Conservation (phyloP, 2,113 vertebrate species). For the Chionodraco myersi region DNA sequence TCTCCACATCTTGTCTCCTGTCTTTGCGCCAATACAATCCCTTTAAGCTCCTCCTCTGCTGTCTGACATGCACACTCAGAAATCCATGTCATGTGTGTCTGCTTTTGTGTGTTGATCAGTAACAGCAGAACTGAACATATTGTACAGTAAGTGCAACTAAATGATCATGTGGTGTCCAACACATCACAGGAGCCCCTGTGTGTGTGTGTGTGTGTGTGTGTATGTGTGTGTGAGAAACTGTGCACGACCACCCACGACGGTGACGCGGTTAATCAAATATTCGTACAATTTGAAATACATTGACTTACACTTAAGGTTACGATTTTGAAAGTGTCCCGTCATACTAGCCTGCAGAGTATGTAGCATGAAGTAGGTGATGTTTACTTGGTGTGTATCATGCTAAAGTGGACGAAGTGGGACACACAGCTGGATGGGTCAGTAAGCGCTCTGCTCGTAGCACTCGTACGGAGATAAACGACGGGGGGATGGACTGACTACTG, state of each 20-base stretch:
- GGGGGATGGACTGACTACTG: constrained; percentile 61
- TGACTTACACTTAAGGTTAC: constrained; percentile 45
- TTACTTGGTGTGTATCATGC: constrained; percentile 30
- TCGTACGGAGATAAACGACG: constrained; percentile 56
- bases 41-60: constrained; percentile 70
- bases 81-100: constrained; percentile 12
- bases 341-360: constrained; percentile 75
- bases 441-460: constrained; percentile 57
- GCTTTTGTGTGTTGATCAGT: constrained; percentile 26
- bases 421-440: constrained; percentile 18
- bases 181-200: constrained; percentile 44
- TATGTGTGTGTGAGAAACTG: constrained; percentile 30
- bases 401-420: constrained; percentile 37
- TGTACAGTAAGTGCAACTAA: constrained; percentile 70
- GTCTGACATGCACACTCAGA: constrained; percentile 35
- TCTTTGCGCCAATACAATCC: constrained; percentile 48
- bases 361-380: constrained; percentile 32
- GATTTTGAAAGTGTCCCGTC: constrained; percentile 52
- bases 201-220: neutral
- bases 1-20: constrained; percentile 3
- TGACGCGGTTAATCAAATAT: constrained; percentile 55
- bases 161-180: constrained; percentile 36
- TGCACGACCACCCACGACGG: constrained; percentile 28
- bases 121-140: constrained; percentile 40
- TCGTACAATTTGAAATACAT: constrained; percentile 39